These are phyloP conservation scores for Fundulus diaphanus DNA, from an alignment of 2,797 vertebrate species.

Conservation along the genomic window DNA sequence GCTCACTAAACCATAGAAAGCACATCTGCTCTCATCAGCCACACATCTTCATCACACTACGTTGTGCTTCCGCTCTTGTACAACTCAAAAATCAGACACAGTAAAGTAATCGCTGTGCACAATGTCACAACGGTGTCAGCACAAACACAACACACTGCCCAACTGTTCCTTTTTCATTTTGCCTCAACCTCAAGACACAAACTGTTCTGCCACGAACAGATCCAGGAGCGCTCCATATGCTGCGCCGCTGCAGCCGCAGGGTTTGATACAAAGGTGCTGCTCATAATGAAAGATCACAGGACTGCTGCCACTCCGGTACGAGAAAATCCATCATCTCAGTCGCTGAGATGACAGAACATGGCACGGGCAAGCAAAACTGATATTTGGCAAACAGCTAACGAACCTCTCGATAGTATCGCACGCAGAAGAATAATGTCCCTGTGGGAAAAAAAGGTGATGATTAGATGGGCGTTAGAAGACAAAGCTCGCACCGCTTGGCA, in stretches of 20 bases:
- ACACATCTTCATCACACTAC: neutral
- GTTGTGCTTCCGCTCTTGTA: slow-evolving; percentile 1
- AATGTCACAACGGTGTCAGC: neutral
- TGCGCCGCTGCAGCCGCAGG: slow-evolving; percentile 14
- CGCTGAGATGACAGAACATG: slow-evolving; percentile 35
- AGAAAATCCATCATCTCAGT: slow-evolving; percentile 47
- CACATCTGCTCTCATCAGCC: slow-evolving; percentile 27
- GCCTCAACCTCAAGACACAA: slow-evolving; percentile 10
- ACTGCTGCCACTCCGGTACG: slow-evolving; percentile 28
- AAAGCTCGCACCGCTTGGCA: slow-evolving; percentile 25
- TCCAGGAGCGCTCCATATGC: slow-evolving; percentile 34
- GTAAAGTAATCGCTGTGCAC: slow-evolving; percentile 9
- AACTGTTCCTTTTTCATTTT: slow-evolving; percentile 30
- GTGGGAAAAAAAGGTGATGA: slow-evolving; percentile 27
- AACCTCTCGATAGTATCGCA: neutral
- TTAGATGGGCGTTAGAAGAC: slow-evolving; percentile 14
- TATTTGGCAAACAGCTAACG: slow-evolving; percentile 19
- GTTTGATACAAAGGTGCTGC: slow-evolving; percentile 48
- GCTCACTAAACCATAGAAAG: slow-evolving; percentile 22
- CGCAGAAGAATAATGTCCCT: neutral
- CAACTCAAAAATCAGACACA: neutral
- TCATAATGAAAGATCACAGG: slow-evolving; percentile 55
- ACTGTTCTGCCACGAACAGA: slow-evolving; percentile 30
- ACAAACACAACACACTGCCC: slow-evolving; percentile 10
- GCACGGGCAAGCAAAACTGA: slow-evolving; percentile 15